A percentile compares a stretch with the other conserved stretches of the same genome.
phyloP scores from a whole-genome alignment of 2,797 vertebrate genomes.

The Sorex maritimensis region DNA sequence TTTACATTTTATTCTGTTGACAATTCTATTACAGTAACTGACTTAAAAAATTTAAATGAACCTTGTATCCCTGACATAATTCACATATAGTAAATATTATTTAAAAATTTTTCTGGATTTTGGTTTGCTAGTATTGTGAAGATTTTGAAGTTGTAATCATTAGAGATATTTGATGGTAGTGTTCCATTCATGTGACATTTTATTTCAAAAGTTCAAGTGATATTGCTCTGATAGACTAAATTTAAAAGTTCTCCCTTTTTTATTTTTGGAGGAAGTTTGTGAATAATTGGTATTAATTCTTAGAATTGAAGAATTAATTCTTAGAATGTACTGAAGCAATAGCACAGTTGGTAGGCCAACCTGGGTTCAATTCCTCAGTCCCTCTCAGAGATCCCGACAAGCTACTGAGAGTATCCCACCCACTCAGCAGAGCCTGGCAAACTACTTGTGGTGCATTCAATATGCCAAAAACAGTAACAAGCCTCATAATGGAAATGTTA shows the following conservation, averaged over 20 bases:
- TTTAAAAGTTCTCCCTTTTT: not conserved
- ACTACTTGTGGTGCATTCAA: no score
- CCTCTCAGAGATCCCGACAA: no score
- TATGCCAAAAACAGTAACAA: no score
- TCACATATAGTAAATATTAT: not conserved
- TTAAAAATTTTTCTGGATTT: not conserved
- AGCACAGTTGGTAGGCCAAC: no score
- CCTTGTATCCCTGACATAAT: not conserved
- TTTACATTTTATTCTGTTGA: not conserved
- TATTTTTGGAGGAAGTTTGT: not conserved
- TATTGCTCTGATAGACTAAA: not conserved
- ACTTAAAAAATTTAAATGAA: not conserved
- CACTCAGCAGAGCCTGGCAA: no score
- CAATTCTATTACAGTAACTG: not conserved
- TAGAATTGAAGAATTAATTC: not conserved
- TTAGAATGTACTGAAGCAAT: no score
- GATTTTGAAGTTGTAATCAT: not conserved
- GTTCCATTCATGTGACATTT: not conserved
- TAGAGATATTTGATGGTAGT: not conserved
- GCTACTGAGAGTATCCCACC: no score
- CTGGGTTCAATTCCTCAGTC: no score
- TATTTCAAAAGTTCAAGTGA: not conserved
- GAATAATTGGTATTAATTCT: not conserved
- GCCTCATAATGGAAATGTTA: no score
- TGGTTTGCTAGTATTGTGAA: not conserved